Conservation (phyloP, 2,113 vertebrate species). For the Chionomys nivalis region DNA sequence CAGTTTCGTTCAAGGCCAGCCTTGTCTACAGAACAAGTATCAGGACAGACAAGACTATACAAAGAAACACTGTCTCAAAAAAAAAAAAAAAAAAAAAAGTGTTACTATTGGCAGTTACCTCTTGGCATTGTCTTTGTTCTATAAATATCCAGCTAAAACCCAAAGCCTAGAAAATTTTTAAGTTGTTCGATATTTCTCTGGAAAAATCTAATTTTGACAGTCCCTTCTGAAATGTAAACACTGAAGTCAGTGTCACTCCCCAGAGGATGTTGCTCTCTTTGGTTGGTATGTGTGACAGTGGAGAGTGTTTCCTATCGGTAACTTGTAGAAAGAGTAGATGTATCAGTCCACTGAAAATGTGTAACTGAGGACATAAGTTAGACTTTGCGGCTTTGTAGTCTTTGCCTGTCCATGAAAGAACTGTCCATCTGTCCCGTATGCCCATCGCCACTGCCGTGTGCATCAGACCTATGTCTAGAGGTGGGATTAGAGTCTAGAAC, state of each 20-base stretch:
- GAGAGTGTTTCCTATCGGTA: background rate
- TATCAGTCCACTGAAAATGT: background rate
- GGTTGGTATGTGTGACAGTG: background rate
- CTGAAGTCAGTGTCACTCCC: background rate
- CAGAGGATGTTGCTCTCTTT: background rate
- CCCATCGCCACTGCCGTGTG: background rate
- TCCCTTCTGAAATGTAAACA: constrained; percentile 7
- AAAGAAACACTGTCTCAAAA: background rate
- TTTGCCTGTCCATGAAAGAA: background rate
- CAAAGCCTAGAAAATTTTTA: constrained; percentile 46
- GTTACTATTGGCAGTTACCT: background rate
- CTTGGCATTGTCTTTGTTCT: background rate
- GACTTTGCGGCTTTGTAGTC: background rate
- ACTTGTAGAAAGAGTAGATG: background rate
- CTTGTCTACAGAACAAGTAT: background rate
- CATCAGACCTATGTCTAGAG: background rate
- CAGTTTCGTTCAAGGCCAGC: background rate
- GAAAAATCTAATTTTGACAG: constrained; percentile 7
- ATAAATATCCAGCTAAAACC: background rate
- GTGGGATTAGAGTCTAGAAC: background rate
- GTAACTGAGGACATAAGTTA: background rate
- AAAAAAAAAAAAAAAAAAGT: background rate
- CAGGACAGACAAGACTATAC: background rate
- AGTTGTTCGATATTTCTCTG: constrained; percentile 29
- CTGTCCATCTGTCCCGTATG: background rate